Evolutionary conservation across 2,797 vertebrate genomes (phyloP).

Genomic region (Nannoperca obscura): DNA sequence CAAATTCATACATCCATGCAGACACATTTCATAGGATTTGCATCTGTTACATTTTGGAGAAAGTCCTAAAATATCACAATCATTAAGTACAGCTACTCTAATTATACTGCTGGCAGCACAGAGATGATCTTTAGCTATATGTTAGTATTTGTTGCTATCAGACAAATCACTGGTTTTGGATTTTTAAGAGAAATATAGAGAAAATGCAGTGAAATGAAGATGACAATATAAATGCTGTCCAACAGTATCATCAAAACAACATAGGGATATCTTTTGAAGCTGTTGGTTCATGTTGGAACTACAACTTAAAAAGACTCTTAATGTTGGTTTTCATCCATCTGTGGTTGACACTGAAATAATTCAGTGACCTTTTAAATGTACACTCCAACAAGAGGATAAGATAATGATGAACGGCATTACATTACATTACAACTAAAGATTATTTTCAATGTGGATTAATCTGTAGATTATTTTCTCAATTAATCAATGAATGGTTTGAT

Average conservation of each 20-base stretch:
- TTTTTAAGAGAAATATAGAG: too few relatives aligned
- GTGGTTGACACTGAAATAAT: neutral
- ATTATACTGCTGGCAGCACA: neutral
- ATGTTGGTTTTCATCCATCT: neutral
- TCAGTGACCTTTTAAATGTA: neutral
- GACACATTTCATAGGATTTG: conserved; percentile 30
- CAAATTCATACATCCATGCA: conserved; percentile 3
- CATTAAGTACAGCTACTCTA: neutral
- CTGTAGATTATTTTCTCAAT: neutral
- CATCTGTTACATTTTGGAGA: conserved; percentile 3
- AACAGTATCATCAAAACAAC: neutral
- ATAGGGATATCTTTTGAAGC: neutral
- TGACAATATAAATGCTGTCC: too few relatives aligned
- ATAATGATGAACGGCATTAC: neutral
- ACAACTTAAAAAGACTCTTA: neutral
- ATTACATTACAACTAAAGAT: too few relatives aligned
- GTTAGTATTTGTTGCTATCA: neutral
- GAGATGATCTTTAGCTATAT: neutral
- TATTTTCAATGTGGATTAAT: neutral
- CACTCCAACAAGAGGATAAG: neutral
- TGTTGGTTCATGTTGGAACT: neutral
- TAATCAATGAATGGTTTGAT: neutral
- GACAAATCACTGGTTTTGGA: neutral
- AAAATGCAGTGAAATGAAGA: too few relatives aligned
- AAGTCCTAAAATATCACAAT: neutral